Base-by-base conservation (phyloP, 2,797 vertebrate species). In the Glossophaga mutica region DNA sequence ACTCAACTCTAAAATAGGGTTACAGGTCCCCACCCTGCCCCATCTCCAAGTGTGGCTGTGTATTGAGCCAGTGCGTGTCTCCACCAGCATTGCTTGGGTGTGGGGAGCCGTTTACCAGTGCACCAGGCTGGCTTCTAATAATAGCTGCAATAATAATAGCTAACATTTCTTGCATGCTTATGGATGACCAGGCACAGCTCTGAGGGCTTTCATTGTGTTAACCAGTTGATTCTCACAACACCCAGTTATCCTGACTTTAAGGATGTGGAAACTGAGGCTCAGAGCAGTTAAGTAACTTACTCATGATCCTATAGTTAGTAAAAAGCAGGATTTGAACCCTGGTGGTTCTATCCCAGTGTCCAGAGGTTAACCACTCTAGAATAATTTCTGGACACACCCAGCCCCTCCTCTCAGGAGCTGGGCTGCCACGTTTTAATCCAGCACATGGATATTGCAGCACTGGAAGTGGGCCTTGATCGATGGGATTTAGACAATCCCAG, bases 121-220 rank as follows among this genome's bases (percentile, higher is more conserved):
- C 74, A 76, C 37, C 70, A 55, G 16, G 73, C 89, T 79, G 55
- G 50, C 39, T 94, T 55, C 94, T 94, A 90, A 88, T 50, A 92
- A 95, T 86, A 95, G 82, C 96, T 96, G 39, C 88, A 93, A 94
- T 94, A 95, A 95, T 87, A 96, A 97, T 94, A 97, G 94, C 94
- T 94, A 79, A 83, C 83, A 82, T 97, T 96, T 94, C 78, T 93
- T 84, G 44, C 68, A 93, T 84, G 52, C 87, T 87, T 92, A 74
- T 83, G 57, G 68, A 59, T 52, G 71, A 90, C 70, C 78, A 96
- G 74, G 37, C 82, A 87, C 42, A 91, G 85, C 52, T 90, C 95
- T 70, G 22, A 94, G 55, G 46, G 46, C 74, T 94, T 94, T 95
- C 55, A 79, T 62, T 83, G 39, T 92, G 68, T 94, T 97, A 90